A percentile compares a stretch with the other conserved stretches of the same genome.
Evolutionary conservation across 2,113 vertebrate genomes (phyloP).

Genomic region (Proterorhinus semilunaris): DNA sequence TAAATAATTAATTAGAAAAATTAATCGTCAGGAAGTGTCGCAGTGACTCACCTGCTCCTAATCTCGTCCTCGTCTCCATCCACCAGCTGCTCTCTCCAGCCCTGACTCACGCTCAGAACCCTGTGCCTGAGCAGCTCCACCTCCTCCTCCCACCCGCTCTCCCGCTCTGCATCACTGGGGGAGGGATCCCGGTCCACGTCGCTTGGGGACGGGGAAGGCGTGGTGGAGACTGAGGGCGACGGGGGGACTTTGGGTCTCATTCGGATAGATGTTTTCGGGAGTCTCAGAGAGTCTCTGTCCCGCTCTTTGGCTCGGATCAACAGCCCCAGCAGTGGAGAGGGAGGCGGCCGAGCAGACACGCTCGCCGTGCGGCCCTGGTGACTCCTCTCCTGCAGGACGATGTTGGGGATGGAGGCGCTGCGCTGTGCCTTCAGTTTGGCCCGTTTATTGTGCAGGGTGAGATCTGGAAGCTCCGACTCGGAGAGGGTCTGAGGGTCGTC

Average conservation of each 20-base stretch:
- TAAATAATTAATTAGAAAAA: neutral
- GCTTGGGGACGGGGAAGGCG: slow-evolving; percentile 39
- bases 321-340: slow-evolving; percentile 56
- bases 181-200: slow-evolving; percentile 53
- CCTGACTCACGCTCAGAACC: slow-evolving; percentile 41
- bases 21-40: neutral
- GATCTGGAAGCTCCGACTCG: slow-evolving; percentile 52
- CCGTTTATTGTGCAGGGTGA: slow-evolving; percentile 27
- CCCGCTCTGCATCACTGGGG: slow-evolving; percentile 52
- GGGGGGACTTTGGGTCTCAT: slow-evolving; percentile 10
- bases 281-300: slow-evolving; percentile 34
- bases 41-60: slow-evolving; percentile 60
- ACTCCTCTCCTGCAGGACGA: slow-evolving; percentile 3
- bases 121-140: slow-evolving; percentile 40
- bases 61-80: slow-evolving; percentile 64
- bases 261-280: slow-evolving; percentile 10
- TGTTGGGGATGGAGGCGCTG: slow-evolving; percentile 59
- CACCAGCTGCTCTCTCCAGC: slow-evolving; percentile 68
- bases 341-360: neutral
- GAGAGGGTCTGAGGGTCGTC: slow-evolving; percentile 38
- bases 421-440: slow-evolving; percentile 54
- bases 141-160: slow-evolving; percentile 54
- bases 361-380: neutral
- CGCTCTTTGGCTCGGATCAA: slow-evolving; percentile 65
- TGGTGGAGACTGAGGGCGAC: slow-evolving; percentile 35